Evolutionary conservation across 2,797 vertebrate genomes (phyloP).

Genomic region (Gadopsis bispinosus): DNA sequence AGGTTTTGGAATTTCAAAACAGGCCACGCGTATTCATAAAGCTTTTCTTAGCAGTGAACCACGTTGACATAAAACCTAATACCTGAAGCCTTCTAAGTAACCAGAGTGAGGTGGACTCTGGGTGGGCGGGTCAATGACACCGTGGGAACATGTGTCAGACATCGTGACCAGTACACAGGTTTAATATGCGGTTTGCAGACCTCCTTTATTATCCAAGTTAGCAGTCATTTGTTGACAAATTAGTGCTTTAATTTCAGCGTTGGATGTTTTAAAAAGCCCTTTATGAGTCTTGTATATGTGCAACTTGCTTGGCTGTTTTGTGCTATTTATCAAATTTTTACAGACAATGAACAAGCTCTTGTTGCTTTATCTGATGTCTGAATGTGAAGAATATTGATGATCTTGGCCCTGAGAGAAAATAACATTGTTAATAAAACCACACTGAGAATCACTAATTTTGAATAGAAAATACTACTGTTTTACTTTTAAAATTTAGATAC

Average conservation of each 20-base stretch:
- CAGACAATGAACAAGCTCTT: background rate
- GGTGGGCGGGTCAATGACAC: conserved; percentile 15
- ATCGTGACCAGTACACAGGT: background rate
- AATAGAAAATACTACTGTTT: background rate
- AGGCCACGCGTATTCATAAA: conserved; percentile 7
- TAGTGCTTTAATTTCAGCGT: background rate
- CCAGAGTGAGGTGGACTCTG: conserved; percentile 2
- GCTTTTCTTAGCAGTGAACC: conserved; percentile 49
- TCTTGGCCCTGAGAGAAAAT: background rate
- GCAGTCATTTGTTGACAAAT: background rate
- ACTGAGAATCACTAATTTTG: background rate
- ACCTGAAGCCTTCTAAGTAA: conserved; percentile 9
- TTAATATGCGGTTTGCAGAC: conserved; percentile 4
- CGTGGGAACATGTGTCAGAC: conserved; percentile 16
- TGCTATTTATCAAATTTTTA: background rate
- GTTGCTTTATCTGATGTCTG: background rate
- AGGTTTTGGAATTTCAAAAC: conserved; percentile 38
- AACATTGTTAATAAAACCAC: background rate
- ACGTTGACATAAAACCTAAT: conserved; percentile 7
- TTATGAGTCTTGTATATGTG: background rate
- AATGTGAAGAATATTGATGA: background rate
- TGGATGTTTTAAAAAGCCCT: background rate
- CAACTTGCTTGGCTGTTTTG: background rate
- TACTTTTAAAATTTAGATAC: background rate
- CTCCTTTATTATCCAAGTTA: background rate